Evolutionary conservation across 2,797 vertebrate genomes (phyloP).

Genomic region (Florisuga fusca): DNA sequence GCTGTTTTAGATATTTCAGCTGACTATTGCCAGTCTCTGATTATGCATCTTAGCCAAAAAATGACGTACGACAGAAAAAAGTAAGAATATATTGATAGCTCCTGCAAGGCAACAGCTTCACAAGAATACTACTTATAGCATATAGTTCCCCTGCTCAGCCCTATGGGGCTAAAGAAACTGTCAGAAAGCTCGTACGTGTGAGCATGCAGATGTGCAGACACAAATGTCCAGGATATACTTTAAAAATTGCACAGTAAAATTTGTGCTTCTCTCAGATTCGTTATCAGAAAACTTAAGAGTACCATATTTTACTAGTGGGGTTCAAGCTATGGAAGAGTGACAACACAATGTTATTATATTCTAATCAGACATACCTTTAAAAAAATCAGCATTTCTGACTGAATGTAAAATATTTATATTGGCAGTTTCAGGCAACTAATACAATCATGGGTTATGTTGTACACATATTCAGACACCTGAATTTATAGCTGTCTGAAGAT

Average conservation of each 20-base stretch:
- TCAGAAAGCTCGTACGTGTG: background rate
- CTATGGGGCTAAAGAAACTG: background rate
- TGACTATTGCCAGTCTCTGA: background rate
- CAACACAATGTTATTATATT: background rate
- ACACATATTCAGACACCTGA: background rate
- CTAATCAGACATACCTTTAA: background rate
- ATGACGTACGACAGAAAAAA: background rate
- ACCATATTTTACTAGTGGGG: background rate
- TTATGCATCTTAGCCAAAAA: background rate
- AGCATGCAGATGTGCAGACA: background rate
- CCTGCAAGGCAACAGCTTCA: background rate
- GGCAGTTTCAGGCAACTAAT: background rate
- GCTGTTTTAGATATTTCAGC: background rate
- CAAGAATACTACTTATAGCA: background rate
- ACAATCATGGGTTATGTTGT: background rate
- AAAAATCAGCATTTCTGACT: background rate
- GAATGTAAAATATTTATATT: background rate
- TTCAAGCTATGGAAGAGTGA: background rate
- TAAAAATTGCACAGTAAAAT: background rate
- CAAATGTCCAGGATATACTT: background rate
- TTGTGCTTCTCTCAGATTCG: accelerated
- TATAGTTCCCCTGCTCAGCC: background rate
- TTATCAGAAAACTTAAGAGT: background rate
- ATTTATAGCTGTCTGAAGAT: background rate
- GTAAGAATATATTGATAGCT: background rate